Evolutionary conservation across 2,113 vertebrate genomes (phyloP).

Genomic region (Malaclemys terrapin): DNA sequence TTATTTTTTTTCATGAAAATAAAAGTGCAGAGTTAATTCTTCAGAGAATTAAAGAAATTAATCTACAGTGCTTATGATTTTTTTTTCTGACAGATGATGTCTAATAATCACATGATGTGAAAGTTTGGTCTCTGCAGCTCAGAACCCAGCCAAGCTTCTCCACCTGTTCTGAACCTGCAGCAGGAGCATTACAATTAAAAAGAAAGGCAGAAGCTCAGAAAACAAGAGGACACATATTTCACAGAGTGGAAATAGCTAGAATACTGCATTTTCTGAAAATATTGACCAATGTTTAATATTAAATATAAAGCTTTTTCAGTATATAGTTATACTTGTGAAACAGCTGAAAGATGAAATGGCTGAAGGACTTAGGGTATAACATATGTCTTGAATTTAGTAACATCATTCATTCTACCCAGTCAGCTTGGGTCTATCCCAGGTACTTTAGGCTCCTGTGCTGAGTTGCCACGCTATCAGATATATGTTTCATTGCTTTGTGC

Average conservation of each 20-base stretch:
- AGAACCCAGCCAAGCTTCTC: fast-evolving
- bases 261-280: neutral
- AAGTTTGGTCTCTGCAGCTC: neutral
- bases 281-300: neutral
- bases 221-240: neutral
- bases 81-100: neutral
- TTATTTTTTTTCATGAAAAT: neutral
- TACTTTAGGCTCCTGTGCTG: neutral
- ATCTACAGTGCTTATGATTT: neutral
- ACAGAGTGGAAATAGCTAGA: neutral
- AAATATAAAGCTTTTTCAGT: neutral
- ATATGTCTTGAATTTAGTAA: neutral
- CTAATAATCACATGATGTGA: neutral
- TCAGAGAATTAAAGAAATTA: neutral
- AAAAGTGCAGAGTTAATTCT: neutral
- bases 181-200: neutral
- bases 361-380: neutral
- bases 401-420: neutral
- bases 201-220: neutral
- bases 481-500: neutral
- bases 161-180: neutral
- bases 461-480: neutral
- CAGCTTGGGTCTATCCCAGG: neutral
- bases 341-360: neutral
- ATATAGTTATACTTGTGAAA: fast-evolving